Evolutionary conservation across 2,888 invertebrate genomes (phyloP), one percentile per base, ranked within the genome.

Genomic region (Geophilus truncorum): DNA sequence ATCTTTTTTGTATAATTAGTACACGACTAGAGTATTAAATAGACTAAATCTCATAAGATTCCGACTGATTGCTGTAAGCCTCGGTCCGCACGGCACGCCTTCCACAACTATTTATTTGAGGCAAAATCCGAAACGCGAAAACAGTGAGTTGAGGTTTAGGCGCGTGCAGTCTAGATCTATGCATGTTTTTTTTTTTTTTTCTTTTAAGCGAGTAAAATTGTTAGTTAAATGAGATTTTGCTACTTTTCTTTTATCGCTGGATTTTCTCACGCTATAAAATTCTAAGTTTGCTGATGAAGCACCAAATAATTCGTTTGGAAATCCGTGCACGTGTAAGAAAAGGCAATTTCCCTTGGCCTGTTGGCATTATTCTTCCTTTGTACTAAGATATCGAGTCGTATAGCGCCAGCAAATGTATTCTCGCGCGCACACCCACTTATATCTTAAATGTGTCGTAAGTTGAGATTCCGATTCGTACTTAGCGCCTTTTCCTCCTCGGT

Each of bases 261-360:
- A 70, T 70, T 70, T 70, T 70, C 70, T 70, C 70, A 70, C 70
- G 6, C 70, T n/a, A 70, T 70, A 70, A 70, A 70, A 70, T 28
- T 70, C 70, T 70, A 25, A 70, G 70, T 70, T 70, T 70, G 70
- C 70, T 70, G 70, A 70, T 70, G 70, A 70, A 70, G 70, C 70
- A 70, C 70, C 70, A 25, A 70, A 70, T 70, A 70, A 70, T 70
- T 70, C 70, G 70, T 70, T 70, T 70, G 70, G 15, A 70, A 70
- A 70, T 70, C 70, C 70, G 70, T 70, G 70, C 70, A 70, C 70
- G 70, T 25, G 25, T 70, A 15, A 28, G 28, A 70, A 25, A 70
- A 70, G 70, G 70, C 70, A 70, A 70, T 70, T 70, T 70, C n/a
- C 70, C 70, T 70, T 70, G 70, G 70, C 70, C 70, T 70, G 70